Evolutionary conservation across 2,888 invertebrate species (phyloP), one percentile per base, ranked within the genome.

Genomic region (Trissoscelio sp.): DNA sequence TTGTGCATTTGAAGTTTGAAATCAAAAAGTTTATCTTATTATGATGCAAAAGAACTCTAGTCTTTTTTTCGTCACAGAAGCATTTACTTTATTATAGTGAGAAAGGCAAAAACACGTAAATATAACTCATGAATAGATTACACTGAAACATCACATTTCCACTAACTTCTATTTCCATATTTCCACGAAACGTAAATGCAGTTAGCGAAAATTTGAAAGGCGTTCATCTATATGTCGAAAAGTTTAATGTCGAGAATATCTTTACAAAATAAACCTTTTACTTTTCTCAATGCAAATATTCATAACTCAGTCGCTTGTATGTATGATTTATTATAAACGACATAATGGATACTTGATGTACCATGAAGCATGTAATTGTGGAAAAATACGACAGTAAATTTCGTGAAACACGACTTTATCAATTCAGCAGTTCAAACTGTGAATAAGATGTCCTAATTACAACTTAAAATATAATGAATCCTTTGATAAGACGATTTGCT

Each of bases 121-220:
- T 51, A 28, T 24, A 28, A 4, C 24, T 24, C 53, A 14, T 53
- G 28, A 28, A 53, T 53, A 53, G 53, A 28, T 53, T 53, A 53
- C 53, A 53, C 28, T 7, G 53, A 31, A 28, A 53, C 31, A 53
- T 53, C 28, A 31, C 28, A 31, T 53, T 53, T 53, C 53, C 1
- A 14, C 53, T 9, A 51, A 51, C 53, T 53, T 53, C 53, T 31
- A 53, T 53, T 53, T 53, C 28, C 53, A 53, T 53, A 31, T 53
- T 53, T 53, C 14, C 53, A 3, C 28, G 53, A 53, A 53, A 53
- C 53, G 20, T 16, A 53, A 53, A 28, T 53, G 53, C 14, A 31
- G 53, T 53, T 53, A 53, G 53, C 11, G 28, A 53, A 53, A 53
- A 31, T 46, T 46, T 46, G 46, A 46, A 20, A 46, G 46, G 46